These are phyloP conservation scores for Cataglyphis livida DNA, from an alignment of 2,888 invertebrate species.

Conservation along the genomic window DNA sequence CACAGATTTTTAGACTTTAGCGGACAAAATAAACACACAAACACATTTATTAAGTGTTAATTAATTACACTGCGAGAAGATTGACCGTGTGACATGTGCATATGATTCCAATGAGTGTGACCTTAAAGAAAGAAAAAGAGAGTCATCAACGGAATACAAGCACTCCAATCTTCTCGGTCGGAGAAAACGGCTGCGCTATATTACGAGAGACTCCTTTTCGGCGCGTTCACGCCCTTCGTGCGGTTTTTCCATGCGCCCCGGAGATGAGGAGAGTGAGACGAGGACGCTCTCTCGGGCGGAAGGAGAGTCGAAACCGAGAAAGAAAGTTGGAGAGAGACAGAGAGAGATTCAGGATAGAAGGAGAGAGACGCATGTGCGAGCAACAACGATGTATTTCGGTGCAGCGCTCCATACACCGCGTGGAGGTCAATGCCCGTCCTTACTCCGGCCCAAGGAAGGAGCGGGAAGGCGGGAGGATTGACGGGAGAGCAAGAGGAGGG, in stretches of 20 bases:
- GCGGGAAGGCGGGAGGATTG: constrained; percentile 68
- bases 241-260: constrained; percentile 65
- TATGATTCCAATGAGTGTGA: constrained; percentile 17
- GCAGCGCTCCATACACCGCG: constrained; percentile 82
- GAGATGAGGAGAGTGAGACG: constrained; percentile 43
- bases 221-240: constrained; percentile 72
- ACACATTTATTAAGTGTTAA: background rate
- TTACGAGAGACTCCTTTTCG: constrained; percentile 68
- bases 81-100: background rate
- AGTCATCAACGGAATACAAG: constrained; percentile 2
- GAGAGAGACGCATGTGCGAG: constrained; percentile 81
- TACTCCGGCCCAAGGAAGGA: constrained; percentile 84
- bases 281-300: constrained; percentile 45
- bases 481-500: constrained; percentile 61
- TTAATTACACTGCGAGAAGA: constrained; percentile 24
- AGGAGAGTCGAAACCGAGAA: constrained; percentile 45
- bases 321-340: constrained; percentile 47
- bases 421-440: constrained; percentile 86
- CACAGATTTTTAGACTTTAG: background rate
- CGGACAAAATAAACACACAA: background rate
- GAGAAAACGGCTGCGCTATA: constrained; percentile 50
- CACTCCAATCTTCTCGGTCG: constrained; percentile 22
- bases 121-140: constrained; percentile 26
- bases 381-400: constrained; percentile 84
- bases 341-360: constrained; percentile 52